Evolutionary conservation across 2,797 vertebrate genomes (phyloP).

Genomic region (Sebastes goodei): DNA sequence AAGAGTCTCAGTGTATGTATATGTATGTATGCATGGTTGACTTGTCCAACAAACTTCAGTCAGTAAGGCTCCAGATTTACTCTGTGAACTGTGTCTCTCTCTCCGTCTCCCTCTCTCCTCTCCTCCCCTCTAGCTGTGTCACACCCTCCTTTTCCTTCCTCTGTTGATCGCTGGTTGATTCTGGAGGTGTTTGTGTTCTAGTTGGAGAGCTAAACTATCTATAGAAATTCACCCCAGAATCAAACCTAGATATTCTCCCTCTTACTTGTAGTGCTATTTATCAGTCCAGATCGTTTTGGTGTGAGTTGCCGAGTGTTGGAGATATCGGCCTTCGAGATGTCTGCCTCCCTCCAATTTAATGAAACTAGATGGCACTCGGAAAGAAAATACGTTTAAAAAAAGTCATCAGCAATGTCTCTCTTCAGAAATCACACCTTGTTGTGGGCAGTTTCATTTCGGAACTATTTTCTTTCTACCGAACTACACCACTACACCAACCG

Average conservation of each 20-base stretch:
- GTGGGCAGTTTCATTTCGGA: too few species aligned
- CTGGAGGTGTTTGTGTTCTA: background rate
- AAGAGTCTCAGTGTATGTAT: background rate
- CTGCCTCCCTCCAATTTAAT: background rate
- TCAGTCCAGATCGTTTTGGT: too few species aligned
- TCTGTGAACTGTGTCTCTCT: background rate
- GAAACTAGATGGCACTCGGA: background rate
- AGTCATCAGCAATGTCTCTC: background rate
- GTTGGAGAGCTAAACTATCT: background rate
- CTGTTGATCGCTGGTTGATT: background rate
- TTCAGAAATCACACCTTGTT: too few species aligned
- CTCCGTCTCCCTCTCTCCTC: background rate
- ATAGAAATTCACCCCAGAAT: too few species aligned
- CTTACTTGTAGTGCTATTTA: too few species aligned
- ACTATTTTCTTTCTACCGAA: background rate
- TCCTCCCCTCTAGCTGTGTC: background rate
- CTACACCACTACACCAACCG: too few species aligned
- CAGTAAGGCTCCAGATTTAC: background rate
- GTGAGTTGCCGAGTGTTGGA: too few species aligned
- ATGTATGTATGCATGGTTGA: background rate
- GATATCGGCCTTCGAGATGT: background rate
- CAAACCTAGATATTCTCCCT: too few species aligned
- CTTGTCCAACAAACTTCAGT: background rate
- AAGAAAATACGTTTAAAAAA: background rate
- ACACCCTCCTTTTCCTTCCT: conserved; percentile 27